Conservation (phyloP, 2,888 invertebrate species). For the Andrena dorsata region DNA sequence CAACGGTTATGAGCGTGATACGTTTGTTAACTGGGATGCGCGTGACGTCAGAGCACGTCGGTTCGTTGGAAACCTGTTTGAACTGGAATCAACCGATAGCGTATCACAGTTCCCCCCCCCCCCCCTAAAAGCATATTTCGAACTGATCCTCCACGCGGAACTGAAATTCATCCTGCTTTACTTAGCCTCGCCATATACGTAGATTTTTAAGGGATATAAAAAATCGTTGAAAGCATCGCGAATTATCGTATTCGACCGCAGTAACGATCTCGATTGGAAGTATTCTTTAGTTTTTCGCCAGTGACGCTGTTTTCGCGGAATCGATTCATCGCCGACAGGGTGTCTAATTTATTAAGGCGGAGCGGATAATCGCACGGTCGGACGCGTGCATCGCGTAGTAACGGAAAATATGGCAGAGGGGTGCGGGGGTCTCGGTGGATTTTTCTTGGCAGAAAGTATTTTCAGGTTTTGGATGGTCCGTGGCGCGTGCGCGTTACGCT, state of each 20-base stretch:
- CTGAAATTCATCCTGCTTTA: no score
- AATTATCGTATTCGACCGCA: no score
- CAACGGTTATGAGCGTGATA: conserved; percentile 4
- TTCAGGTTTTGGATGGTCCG: conserved; percentile 49
- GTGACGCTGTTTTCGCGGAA: background rate
- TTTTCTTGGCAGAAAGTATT: conserved; percentile 57
- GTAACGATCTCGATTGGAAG: no score
- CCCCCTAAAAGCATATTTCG: background rate
- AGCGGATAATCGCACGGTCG: conserved; percentile 6
- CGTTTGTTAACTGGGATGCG: conserved; percentile 14
- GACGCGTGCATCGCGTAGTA: background rate
- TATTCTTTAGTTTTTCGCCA: background rate
- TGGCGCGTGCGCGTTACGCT: conserved; percentile 26
- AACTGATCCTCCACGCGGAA: background rate
- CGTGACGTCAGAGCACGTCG: conserved; percentile 41
- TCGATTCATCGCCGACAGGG: conserved; percentile 7
- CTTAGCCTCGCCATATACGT: no score
- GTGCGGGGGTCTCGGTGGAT: conserved; percentile 30
- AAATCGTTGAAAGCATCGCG: no score
- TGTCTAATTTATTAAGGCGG: conserved; percentile 30
- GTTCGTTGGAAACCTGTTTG: conserved; percentile 47
- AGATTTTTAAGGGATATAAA: no score
- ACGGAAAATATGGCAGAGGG: conserved; percentile 29
- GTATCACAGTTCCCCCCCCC: conserved; percentile 25
- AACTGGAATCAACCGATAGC: conserved; percentile 48